Evolutionary conservation across 35 echinoderm and acorn worm genomes (phyloP).

Genomic region (Antedon bifida): DNA sequence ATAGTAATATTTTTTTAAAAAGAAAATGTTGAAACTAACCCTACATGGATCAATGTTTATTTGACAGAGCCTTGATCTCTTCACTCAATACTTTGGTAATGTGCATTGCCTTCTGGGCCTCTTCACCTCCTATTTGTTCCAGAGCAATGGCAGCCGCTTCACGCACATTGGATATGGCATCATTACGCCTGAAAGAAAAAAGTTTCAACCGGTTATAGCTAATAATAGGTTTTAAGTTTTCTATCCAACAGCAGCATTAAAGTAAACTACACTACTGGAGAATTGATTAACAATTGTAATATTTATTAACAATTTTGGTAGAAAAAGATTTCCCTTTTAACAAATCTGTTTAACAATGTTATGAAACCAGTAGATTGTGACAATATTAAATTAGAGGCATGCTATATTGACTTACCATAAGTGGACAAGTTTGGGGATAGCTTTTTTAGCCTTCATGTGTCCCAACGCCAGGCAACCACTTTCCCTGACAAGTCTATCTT

Average conservation of each 20-base stretch:
- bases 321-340: no score
- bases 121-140: conserved; percentile 91
- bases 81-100: conserved; percentile 85
- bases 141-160: conserved; percentile 85
- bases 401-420: conserved; percentile 73
- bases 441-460: conserved; percentile 69
- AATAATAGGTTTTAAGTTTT: no score
- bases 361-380: no score
- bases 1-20: no score
- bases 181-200: conserved; percentile 60
- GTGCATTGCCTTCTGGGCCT: conserved; percentile 84
- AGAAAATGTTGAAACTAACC: no score
- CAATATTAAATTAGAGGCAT: no score
- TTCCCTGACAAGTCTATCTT: conserved; percentile 70
- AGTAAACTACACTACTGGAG: no score
- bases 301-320: no score
- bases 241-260: no score
- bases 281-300: no score
- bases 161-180: conserved; percentile 85
- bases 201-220: not conserved
- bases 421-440: conserved; percentile 61
- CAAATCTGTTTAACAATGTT: no score
- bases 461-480: conserved; percentile 91
- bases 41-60: not conserved
- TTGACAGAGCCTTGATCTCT: conserved; percentile 67